phyloP scores from a whole-genome alignment of 2,888 invertebrate genomes.

The Synanthedon formicaeformis region DNA sequence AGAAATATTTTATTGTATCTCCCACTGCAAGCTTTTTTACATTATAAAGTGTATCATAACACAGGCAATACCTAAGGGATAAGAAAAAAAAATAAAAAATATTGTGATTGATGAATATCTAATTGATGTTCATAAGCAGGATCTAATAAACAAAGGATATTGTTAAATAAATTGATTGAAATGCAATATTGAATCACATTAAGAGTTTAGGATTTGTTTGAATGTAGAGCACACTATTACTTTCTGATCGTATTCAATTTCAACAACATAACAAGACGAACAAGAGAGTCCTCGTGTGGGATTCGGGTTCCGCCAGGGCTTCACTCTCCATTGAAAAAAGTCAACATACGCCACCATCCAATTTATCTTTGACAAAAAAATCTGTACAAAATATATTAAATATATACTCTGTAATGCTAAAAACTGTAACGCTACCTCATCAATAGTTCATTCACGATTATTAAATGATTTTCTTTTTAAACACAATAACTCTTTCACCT shows the following conservation, averaged over 20 bases:
- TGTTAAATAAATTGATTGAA: constrained; percentile 42
- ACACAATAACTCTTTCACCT: constrained; percentile 67
- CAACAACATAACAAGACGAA: constrained; percentile 36
- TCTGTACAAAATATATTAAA: constrained; percentile 73
- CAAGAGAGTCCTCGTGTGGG: constrained; percentile 41
- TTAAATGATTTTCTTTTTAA: constrained; percentile 61
- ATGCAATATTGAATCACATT: no score
- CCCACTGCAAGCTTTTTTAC: constrained; percentile 60
- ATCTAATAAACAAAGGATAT: constrained; percentile 68
- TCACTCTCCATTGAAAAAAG: constrained; percentile 61
- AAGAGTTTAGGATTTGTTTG: background rate
- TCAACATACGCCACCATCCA: constrained; percentile 70
- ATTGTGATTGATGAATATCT: constrained; percentile 64
- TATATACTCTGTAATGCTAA: constrained; percentile 72
- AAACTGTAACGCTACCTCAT: constrained; percentile 69
- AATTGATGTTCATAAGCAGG: constrained; percentile 67
- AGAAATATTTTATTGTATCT: constrained; percentile 52
- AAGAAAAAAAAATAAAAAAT: constrained; percentile 68
- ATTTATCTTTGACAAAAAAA: constrained; percentile 72
- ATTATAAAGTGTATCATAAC: constrained; percentile 37
- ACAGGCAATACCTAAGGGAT: constrained; percentile 59
- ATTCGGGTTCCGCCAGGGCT: constrained; percentile 48
- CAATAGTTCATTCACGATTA: constrained; percentile 68
- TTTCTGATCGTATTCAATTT: constrained; percentile 27
- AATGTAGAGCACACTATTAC: background rate